Percentiles rank a stretch among this genome's conserved stretches.
Conservation (phyloP, 2,888 invertebrate species). For the Pycnomerus fuliginosus region DNA sequence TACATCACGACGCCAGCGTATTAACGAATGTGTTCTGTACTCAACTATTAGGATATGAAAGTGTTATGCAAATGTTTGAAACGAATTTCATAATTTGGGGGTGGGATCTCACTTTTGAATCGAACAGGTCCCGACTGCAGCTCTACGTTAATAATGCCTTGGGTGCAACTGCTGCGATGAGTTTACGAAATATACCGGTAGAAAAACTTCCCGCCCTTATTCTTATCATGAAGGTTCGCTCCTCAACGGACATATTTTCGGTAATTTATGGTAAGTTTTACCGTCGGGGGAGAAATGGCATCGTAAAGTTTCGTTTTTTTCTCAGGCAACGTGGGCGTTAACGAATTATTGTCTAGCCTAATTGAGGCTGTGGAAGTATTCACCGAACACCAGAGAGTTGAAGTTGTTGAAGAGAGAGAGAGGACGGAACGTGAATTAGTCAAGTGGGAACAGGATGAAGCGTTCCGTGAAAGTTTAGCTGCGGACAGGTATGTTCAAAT, state of each 20-base stretch:
- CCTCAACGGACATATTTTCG: conserved; percentile 86
- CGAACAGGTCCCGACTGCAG: conserved; percentile 79
- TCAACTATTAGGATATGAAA: conserved; percentile 87
- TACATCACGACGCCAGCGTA: conserved; percentile 95
- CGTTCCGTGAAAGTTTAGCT: conserved; percentile 86
- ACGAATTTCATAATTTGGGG: conserved; percentile 94
- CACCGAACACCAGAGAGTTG: conserved; percentile 72
- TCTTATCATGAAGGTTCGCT: conserved; percentile 84
- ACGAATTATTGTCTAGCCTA: conserved; percentile 82
- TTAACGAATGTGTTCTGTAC: conserved; percentile 97
- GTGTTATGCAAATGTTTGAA: conserved; percentile 84
- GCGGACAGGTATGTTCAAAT: conserved; percentile 72
- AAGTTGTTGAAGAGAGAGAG: conserved; percentile 83
- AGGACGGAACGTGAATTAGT: conserved; percentile 85
- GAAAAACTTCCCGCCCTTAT: conserved; percentile 86
- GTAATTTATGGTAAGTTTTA: conserved; percentile 75
- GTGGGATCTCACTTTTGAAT: conserved; percentile 92
- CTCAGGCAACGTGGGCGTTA: conserved; percentile 80
- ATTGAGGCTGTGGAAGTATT: conserved; percentile 88
- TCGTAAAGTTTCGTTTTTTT: not conserved
- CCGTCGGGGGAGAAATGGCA: not conserved
- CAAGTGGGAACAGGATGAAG: conserved; percentile 91
- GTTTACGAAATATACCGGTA: conserved; percentile 80
- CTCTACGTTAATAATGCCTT: conserved; percentile 73
- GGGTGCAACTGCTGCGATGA: conserved; percentile 80